A percentile compares a stretch with the other conserved stretches of the same genome.
These are phyloP conservation scores for human DNA, from an alignment of 2,113 vertebrate species.

Conservation along the genomic window GRCh38 chr5:116796001-116796500, in stretches of 20 bases:
- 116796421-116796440: background rate
- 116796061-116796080: background rate
- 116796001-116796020: conserved; percentile 45
- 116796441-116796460: background rate
- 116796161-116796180: background rate
- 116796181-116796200: background rate
- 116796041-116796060: conserved; percentile 36
- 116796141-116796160: conserved; percentile 39
- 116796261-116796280: background rate
- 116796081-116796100: background rate
- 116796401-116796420: background rate
- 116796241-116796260: background rate
- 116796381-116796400: conserved; percentile 12
- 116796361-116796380: background rate
- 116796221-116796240: conserved; percentile 7
- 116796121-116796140: conserved; percentile 31
- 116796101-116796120: conserved; percentile 36
- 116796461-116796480: background rate
- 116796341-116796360: background rate
- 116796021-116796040: background rate
- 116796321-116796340: background rate
- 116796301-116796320: background rate
- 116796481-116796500: background rate
- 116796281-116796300: background rate
- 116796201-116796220: background rate